Conservation (phyloP, 92 coral and sea anemone species). For the Siderastrea siderea region DNA sequence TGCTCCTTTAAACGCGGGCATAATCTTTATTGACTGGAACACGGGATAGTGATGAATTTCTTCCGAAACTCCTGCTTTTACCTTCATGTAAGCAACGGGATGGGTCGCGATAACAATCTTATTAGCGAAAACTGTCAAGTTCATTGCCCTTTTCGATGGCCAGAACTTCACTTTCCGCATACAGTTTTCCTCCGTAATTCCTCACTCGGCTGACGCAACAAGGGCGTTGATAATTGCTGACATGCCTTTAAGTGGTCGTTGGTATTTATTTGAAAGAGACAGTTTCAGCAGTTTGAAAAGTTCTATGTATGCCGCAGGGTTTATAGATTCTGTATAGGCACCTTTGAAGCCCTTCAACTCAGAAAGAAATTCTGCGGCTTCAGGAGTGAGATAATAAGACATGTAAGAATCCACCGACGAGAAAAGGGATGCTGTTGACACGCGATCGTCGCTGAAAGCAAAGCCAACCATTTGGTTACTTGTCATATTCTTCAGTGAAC, state of each 20-base stretch:
- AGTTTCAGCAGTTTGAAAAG: slow-evolving; percentile 64
- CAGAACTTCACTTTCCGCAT: slow-evolving; percentile 61
- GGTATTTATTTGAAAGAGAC: slow-evolving; percentile 55
- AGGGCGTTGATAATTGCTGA: slow-evolving; percentile 70
- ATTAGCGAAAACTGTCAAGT: slow-evolving; percentile 54
- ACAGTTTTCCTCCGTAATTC: slow-evolving; percentile 69
- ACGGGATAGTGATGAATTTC: slow-evolving; percentile 57
- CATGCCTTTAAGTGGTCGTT: slow-evolving; percentile 84
- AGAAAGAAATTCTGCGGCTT: slow-evolving; percentile 85
- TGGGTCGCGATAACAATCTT: slow-evolving; percentile 74
- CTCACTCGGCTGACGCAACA: slow-evolving; percentile 52
- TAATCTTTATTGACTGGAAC: slow-evolving; percentile 80
- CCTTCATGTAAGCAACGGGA: slow-evolving; percentile 65
- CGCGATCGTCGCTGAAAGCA: slow-evolving; percentile 73
- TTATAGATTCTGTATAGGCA: slow-evolving; percentile 83
- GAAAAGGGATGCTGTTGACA: slow-evolving; percentile 63
- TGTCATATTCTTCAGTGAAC: slow-evolving; percentile 80
- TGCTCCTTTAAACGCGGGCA: slow-evolving; percentile 90
- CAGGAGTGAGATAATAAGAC: slow-evolving; percentile 78
- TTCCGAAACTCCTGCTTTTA: slow-evolving; percentile 75
- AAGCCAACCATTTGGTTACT: slow-evolving; percentile 71
- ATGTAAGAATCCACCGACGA: slow-evolving; percentile 80
- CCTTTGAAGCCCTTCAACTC: slow-evolving; percentile 87
- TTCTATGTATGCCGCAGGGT: slow-evolving; percentile 82
- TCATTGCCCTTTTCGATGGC: slow-evolving; percentile 63